Conservation (phyloP, 2,113 vertebrate species). For the Brevimyrus niger region DNA sequence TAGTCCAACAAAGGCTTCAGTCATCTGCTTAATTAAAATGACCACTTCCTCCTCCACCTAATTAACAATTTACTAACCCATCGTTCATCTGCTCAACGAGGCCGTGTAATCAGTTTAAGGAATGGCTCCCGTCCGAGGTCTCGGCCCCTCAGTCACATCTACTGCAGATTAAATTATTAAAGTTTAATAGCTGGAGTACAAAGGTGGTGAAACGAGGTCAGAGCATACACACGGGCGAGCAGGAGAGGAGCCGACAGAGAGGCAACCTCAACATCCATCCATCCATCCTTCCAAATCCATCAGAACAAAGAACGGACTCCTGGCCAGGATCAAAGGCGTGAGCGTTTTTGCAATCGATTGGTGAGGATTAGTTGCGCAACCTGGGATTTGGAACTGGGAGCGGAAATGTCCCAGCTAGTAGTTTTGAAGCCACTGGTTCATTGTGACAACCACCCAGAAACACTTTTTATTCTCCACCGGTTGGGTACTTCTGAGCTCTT, state of each 20-base stretch:
- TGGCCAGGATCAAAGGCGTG: neutral
- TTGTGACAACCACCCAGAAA: neutral
- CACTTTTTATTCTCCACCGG: neutral
- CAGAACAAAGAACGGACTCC: neutral
- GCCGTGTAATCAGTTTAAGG: constrained; percentile 14
- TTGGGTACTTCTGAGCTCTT: neutral
- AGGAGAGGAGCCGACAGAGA: neutral
- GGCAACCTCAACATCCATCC: neutral
- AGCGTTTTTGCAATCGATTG: neutral
- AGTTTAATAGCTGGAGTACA: constrained; percentile 16
- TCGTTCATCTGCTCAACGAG: constrained; percentile 8
- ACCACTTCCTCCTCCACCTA: constrained; percentile 5
- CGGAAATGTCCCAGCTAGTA: neutral
- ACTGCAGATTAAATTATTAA: constrained; percentile 27
- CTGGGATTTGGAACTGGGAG: neutral
- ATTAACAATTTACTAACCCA: constrained; percentile 26
- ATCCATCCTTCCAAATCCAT: neutral
- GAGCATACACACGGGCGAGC: neutral
- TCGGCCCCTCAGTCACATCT: neutral
- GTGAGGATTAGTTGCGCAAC: neutral
- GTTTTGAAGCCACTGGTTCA: neutral
- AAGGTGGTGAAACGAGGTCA: constrained; percentile 10
- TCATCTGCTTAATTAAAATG: constrained; percentile 23
- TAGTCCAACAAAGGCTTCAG: constrained; percentile 12
- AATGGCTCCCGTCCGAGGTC: neutral